phyloP scores from a whole-genome alignment of 2,888 invertebrate genomes.

The Pardosa pseudoannulata region DNA sequence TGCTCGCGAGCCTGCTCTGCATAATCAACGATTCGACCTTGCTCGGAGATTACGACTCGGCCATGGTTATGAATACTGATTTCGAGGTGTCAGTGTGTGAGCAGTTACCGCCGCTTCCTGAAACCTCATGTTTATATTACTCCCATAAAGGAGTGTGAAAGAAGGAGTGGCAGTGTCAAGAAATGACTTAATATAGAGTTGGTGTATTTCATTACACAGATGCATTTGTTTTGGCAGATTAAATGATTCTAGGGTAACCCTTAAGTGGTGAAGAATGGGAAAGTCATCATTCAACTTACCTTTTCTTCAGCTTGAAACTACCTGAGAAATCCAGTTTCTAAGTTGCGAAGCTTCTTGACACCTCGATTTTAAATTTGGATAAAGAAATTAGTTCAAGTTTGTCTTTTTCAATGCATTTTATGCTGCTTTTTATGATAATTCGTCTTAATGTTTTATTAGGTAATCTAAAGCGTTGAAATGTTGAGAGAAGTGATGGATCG shows the following conservation, averaged over 20 bases:
- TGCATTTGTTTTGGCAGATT: neutral
- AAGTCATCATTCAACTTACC: no score
- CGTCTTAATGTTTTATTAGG: no score
- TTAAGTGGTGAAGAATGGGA: no score
- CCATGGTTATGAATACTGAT: neutral
- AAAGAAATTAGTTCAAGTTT: no score
- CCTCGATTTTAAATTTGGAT: no score
- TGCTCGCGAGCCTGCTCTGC: neutral
- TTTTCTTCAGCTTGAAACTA: no score
- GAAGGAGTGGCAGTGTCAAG: neutral
- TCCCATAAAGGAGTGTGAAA: neutral
- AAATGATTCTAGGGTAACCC: neutral
- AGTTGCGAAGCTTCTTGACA: no score
- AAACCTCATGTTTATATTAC: neutral
- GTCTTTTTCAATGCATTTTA: no score
- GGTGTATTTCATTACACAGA: neutral
- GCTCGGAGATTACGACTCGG: neutral
- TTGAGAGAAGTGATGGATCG: no score
- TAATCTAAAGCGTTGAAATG: no score
- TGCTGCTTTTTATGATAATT: no score
- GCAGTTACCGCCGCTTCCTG: neutral
- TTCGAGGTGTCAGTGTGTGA: neutral
- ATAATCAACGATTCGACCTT: conserved; percentile 3
- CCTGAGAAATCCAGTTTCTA: no score
- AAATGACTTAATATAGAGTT: neutral